Evolutionary conservation across 2,797 vertebrate species (phyloP).

Genomic region (Trematomus bernacchii): DNA sequence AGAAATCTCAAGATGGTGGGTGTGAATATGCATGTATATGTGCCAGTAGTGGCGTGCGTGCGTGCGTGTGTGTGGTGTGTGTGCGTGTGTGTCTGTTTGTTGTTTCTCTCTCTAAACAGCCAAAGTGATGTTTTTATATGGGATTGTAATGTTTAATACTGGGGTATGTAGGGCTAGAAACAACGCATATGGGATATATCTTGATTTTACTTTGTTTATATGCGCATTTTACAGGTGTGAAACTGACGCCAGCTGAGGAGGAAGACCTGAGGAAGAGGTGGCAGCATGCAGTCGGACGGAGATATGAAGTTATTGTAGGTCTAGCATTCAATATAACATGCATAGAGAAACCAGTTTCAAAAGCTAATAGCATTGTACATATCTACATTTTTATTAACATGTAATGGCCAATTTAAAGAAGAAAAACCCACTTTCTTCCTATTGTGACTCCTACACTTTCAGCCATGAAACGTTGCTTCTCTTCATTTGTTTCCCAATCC

Average conservation of each 20-base stretch:
- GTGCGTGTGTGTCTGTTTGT: slow-evolving; percentile 34
- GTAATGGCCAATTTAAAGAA: not conserved
- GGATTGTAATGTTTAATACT: slow-evolving; percentile 44
- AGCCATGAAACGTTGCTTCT: not conserved
- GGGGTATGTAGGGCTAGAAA: slow-evolving; percentile 21
- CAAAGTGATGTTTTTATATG: slow-evolving; percentile 35
- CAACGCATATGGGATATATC: slow-evolving; percentile 3
- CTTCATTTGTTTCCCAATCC: not conserved
- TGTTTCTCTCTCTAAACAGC: slow-evolving; percentile 33
- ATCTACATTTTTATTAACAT: not conserved
- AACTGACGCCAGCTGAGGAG: slow-evolving; percentile 78
- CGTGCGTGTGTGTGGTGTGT: slow-evolving; percentile 3
- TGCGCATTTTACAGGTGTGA: slow-evolving; percentile 68
- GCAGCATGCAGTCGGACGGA: slow-evolving; percentile 88
- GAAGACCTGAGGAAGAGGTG: slow-evolving; percentile 86
- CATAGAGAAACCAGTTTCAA: not conserved
- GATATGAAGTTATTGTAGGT: slow-evolving; percentile 92
- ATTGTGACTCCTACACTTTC: not conserved
- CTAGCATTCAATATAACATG: not conserved
- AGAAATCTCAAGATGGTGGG: slow-evolving; percentile 60
- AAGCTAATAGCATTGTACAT: not conserved
- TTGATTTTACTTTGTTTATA: slow-evolving; percentile 33
- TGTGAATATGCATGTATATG: slow-evolving; percentile 49
- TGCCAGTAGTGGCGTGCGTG: slow-evolving; percentile 32
- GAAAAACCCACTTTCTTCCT: not conserved